Conservation (phyloP, 2,888 invertebrate species). For the Cosmia trapezina region DNA sequence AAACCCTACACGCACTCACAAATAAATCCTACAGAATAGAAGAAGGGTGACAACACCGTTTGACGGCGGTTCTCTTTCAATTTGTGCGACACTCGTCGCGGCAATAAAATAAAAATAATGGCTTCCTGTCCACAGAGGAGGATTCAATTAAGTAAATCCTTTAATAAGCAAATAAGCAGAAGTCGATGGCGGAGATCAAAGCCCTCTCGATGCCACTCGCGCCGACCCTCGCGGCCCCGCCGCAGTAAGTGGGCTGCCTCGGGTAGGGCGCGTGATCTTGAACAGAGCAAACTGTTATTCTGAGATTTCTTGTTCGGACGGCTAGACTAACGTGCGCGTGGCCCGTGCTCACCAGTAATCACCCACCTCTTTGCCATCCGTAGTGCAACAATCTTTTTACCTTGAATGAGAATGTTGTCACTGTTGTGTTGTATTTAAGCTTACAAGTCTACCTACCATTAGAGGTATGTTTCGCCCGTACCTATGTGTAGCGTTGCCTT, state of each 20-base stretch:
- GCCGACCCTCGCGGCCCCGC: constrained; percentile 56
- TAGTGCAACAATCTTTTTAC: too few relatives aligned
- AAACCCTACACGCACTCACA: constrained; percentile 36
- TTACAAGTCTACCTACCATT: too few relatives aligned
- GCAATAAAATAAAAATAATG: constrained; percentile 66
- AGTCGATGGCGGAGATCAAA: constrained; percentile 77
- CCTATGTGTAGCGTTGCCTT: too few relatives aligned
- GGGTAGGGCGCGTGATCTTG: background rate
- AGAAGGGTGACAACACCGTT: constrained; percentile 47
- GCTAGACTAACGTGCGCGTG: too few relatives aligned
- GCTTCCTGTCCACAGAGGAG: constrained; percentile 57
- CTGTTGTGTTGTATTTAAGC: too few relatives aligned
- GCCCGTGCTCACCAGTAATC: too few relatives aligned
- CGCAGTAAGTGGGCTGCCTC: constrained; percentile 18
- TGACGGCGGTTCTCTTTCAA: constrained; percentile 53
- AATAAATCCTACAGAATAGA: constrained; percentile 17
- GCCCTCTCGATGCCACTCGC: constrained; percentile 65
- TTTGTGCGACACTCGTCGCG: constrained; percentile 44
- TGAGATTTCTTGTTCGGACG: background rate
- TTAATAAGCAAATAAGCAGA: constrained; percentile 81
- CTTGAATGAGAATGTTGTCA: too few relatives aligned
- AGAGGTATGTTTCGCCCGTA: background rate
- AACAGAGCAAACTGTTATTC: background rate
- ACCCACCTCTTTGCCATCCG: background rate
- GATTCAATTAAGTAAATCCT: constrained; percentile 68